phyloP scores from a whole-genome alignment of 2,113 vertebrate genomes.

The Gavia stellata region DNA sequence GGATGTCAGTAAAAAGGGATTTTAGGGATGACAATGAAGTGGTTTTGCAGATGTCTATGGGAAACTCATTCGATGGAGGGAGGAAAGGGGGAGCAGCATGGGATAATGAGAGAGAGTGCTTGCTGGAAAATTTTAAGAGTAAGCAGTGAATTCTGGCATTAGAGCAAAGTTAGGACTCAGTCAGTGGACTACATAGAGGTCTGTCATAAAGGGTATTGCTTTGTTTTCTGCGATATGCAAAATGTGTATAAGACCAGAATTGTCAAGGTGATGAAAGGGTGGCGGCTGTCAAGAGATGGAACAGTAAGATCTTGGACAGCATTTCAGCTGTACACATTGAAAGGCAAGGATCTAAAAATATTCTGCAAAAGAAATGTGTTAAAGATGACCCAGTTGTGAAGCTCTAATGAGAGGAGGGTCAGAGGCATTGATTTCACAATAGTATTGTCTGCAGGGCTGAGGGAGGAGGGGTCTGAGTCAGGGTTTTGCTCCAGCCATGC shows the following conservation, averaged over 20 bases:
- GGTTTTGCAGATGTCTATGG: slow-evolving; percentile 25
- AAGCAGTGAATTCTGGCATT: background rate
- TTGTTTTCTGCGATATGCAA: background rate
- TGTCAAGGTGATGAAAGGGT: background rate
- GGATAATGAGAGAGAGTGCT: background rate
- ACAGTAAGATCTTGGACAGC: background rate
- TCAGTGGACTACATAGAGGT: background rate
- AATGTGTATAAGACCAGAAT: background rate
- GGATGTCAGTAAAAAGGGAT: background rate
- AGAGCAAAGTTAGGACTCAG: background rate
- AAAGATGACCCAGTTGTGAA: background rate
- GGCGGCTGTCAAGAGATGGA: background rate
- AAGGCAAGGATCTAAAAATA: background rate
- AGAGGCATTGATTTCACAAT: background rate
- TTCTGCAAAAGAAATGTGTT: background rate
- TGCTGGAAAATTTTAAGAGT: background rate
- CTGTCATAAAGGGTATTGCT: background rate
- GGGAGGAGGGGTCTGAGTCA: background rate
- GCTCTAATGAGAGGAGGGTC: background rate
- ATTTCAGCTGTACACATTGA: background rate
- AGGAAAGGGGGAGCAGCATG: background rate
- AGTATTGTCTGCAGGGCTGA: background rate
- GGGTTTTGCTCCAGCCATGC: background rate
- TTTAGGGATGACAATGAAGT: background rate
- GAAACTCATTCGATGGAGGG: background rate